Evolutionary conservation across 2,113 vertebrate species (phyloP).

Genomic region (Varanus komodoensis): DNA sequence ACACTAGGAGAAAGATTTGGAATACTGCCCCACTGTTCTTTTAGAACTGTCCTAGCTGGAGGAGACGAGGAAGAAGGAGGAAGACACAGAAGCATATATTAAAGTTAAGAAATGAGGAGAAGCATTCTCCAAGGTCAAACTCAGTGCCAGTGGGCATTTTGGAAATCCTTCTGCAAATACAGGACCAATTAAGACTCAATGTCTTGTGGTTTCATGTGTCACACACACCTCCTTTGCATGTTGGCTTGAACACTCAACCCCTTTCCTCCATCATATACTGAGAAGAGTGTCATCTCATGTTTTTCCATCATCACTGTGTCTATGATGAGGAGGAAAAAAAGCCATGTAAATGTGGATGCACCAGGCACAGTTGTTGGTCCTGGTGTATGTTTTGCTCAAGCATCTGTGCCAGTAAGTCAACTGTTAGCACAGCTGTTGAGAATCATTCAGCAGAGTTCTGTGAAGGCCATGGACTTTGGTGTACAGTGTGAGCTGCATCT

Average conservation of each 20-base stretch:
- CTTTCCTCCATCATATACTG: neutral
- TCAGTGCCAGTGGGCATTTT: accelerated
- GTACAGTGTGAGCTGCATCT: neutral
- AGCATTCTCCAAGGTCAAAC: neutral
- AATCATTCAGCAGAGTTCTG: neutral
- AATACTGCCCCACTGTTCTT: neutral
- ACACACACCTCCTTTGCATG: neutral
- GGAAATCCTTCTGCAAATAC: neutral
- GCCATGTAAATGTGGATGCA: neutral
- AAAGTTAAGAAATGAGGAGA: neutral
- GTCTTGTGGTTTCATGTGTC: neutral
- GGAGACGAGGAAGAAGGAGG: neutral
- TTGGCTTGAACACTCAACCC: neutral
- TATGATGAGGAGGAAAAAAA: neutral
- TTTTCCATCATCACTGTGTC: neutral
- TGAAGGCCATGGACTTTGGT: neutral
- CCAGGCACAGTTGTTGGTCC: neutral
- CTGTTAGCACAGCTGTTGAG: neutral
- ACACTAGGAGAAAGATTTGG: neutral
- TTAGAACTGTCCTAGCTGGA: neutral
- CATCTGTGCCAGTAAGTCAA: neutral
- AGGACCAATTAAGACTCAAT: neutral
- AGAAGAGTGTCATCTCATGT: neutral
- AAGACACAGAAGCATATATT: neutral
- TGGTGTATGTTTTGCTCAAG: neutral